Evolutionary conservation across 1,140 invertebrate species (phyloP), one percentile per base, ranked within the genome.

Genomic region (Bombus affinis): DNA sequence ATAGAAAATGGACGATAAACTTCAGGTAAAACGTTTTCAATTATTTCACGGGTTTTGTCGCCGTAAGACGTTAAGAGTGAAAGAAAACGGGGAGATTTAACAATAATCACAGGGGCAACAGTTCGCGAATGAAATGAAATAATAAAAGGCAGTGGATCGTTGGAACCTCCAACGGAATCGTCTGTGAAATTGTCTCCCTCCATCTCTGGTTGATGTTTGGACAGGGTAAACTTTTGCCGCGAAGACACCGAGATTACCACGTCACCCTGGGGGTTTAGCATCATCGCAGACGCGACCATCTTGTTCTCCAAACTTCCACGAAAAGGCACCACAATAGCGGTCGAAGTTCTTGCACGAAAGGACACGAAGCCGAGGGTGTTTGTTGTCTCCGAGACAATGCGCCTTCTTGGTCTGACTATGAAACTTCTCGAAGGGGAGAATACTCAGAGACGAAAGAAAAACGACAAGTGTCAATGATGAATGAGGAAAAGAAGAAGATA

Each of bases 211-310:
- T 25, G 59, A 83, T 83, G 75, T 76, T 83, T 68, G 74, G 44
- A 68, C 81, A 68, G 35, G 18, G 25, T n/a, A 62, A 83, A 76
- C 62, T 83, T 75, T 66, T 35, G 10, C 5, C 15, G 9, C 25
- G 71, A 77, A 76, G 81, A 22, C 81, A 32, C 39, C 35, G 12
- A 68, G 81, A 83, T 83, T 83, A 83, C 62, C 81, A 32, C 81
- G 81, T 83, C 73, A 68, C 81, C 59, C 53, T 35, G 44, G 73
- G 81, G 44, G 74, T 12, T 83, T 53, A 68, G 57, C 39, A 68
- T 83, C 53, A 39, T 62, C n/a, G 53, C 39, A 74, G 73, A 68
- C 75, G 73, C 81, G 44, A 32, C 42, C 73, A 32, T 28, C 44
- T 68, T 77, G 73, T 83, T 83, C 62, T 28, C 35, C 10, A n/a